Conservation (phyloP, 2,888 invertebrate genomes). For the Microctonus hyperodae region DNA sequence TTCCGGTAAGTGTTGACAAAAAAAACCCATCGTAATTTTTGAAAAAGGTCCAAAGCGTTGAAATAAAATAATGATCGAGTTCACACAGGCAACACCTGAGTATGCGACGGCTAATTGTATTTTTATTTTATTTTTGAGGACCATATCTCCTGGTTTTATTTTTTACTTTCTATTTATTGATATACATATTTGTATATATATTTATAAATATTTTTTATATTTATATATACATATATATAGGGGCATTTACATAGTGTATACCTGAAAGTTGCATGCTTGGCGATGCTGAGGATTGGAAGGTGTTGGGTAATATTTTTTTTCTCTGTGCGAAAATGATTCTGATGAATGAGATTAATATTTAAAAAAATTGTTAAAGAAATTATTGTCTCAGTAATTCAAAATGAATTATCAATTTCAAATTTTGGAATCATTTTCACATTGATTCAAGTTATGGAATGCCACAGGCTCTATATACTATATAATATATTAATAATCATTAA, state of each 20-base stretch:
- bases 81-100: neutral
- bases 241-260: slow-evolving; percentile 46
- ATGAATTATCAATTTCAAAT: neutral
- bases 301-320: slow-evolving; percentile 51
- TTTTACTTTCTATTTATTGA: slow-evolving; percentile 15
- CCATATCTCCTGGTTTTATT: too few species aligned
- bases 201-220: too few species aligned
- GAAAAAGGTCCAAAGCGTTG: neutral
- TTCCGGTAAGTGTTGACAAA: slow-evolving; percentile 21
- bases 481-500: slow-evolving; percentile 4
- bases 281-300: slow-evolving; percentile 55
- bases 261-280: slow-evolving; percentile 57
- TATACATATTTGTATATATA: slow-evolving; percentile 33
- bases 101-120: neutral
- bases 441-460: slow-evolving; percentile 2
- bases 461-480: neutral
- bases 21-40: neutral
- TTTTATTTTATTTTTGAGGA: neutral
- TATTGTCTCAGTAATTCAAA: neutral
- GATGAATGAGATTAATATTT: slow-evolving; percentile 20
- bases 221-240: too few species aligned
- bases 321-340: neutral
- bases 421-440: neutral
- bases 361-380: slow-evolving; percentile 10
- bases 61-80: slow-evolving; percentile 1